Conservation (phyloP, 2,113 vertebrate species). For the Microtus ochrogaster region DNA sequence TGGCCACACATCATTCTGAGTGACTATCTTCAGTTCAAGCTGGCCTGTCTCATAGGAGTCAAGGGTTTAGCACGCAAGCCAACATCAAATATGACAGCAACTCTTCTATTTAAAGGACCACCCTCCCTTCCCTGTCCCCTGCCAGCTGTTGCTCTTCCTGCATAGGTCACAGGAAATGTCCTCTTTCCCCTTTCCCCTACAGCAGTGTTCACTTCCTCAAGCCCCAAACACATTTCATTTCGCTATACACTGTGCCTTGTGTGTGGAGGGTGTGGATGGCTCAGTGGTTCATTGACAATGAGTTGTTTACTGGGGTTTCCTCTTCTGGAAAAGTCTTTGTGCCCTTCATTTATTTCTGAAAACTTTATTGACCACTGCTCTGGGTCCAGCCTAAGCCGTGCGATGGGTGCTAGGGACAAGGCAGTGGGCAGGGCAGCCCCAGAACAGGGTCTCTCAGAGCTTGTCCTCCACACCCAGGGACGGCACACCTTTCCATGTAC, state of each 20-base stretch:
- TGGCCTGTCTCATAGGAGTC: background rate
- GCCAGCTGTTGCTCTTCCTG: background rate
- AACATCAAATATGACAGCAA: background rate
- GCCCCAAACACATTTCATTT: background rate
- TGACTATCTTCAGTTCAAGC: background rate
- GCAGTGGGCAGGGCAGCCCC: background rate
- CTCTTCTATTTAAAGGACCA: background rate
- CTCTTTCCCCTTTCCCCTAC: background rate
- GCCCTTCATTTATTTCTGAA: background rate
- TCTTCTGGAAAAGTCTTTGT: background rate
- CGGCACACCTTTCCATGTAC: background rate
- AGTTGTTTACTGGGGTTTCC: background rate
- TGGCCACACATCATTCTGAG: background rate
- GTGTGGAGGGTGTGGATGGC: background rate
- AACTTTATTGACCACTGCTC: background rate
- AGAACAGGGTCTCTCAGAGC: background rate
- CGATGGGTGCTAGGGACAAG: background rate
- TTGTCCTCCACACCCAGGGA: background rate
- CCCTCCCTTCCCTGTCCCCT: background rate
- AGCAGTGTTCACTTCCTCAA: background rate
- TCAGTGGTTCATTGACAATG: background rate
- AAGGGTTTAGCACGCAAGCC: background rate
- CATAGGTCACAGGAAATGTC: background rate
- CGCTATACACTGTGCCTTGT: accelerated
- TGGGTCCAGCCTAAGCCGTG: background rate